Evolutionary conservation across 2,888 invertebrate genomes (phyloP), one percentile per base, ranked within the genome.

Genomic region (Phlogophora meticulosa): DNA sequence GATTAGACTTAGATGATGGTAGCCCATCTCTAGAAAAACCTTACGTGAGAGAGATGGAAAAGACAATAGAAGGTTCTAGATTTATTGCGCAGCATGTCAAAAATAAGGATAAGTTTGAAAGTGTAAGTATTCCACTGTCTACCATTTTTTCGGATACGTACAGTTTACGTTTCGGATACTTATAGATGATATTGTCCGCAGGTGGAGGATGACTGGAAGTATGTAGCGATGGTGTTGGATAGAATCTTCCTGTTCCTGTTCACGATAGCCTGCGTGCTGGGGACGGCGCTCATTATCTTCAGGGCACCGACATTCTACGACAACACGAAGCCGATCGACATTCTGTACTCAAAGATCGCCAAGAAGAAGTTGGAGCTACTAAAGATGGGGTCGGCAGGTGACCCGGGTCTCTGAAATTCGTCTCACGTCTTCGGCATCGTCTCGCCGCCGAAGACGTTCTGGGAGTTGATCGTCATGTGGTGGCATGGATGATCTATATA

Each of bases 201-300:
- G 98, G 98, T 98, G 87, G 98, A 98, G 93, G 99, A 99, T 95
- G 99, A 99, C 95, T 99, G 99, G 99, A 99, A 99, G 93, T 99
- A 99, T 96, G 99, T 99, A 69, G 97, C 97, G 64, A 98, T 99
- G 98, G 99, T 99, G 78, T 96, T 99, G 92, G 99, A 99, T 96
- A 97, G 99, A 87, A 97, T 99, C 87, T 99, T 99, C 96, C 97
- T 99, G 85, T 99, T 98, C 97, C 97, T 98, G 87, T 99, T 99
- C 96, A 98, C 99, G 90, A 96, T 98, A 91, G 98, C 98, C 81
- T 99, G 99, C 93, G 96, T 99, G 78, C 94, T 98, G 72, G 99
- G 99, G 78, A 99, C 98, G 71, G 97, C 97, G 70, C 96, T 98
- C 84, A 98, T 98, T 88, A 98, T 98, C 92, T 96, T 98, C 77